Conservation (phyloP, 2,888 invertebrate species). For the Zhengitettix transpicula region DNA sequence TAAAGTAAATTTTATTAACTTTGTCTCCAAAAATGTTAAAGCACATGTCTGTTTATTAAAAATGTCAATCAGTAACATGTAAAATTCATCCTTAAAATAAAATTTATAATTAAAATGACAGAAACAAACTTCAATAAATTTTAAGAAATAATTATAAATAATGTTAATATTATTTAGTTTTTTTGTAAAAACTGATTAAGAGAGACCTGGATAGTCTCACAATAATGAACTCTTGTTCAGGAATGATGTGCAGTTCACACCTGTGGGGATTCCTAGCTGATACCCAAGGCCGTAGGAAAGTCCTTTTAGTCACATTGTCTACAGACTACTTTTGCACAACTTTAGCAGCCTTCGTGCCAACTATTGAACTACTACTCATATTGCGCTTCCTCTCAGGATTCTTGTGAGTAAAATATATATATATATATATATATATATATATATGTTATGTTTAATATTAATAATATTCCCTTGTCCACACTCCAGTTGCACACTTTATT, state of each 20-base stretch:
- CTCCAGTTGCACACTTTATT: neutral
- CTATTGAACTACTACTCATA: slow-evolving; percentile 4
- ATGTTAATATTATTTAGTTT: too few species aligned
- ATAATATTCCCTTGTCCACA: neutral
- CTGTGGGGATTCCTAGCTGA: slow-evolving; percentile 21
- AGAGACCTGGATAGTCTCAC: too few species aligned
- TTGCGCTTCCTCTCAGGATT: slow-evolving; percentile 12
- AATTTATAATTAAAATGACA: too few species aligned
- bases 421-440: slow-evolving; percentile 3
- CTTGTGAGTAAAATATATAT: slow-evolving; percentile 10
- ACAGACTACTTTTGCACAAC: slow-evolving; percentile 23
- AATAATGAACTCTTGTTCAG: neutral
- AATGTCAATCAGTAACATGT: too few species aligned
- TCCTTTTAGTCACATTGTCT: slow-evolving; percentile 22
- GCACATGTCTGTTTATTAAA: too few species aligned
- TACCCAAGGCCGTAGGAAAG: slow-evolving; percentile 21
- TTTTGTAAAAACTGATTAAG: too few species aligned
- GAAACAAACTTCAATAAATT: too few species aligned
- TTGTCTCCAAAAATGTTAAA: too few species aligned
- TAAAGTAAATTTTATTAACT: too few species aligned
- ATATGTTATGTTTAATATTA: slow-evolving; percentile 5
- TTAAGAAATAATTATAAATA: too few species aligned
- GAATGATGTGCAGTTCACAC: slow-evolving; percentile 12
- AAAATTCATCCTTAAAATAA: too few species aligned
- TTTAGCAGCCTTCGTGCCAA: slow-evolving; percentile 23